Evolutionary conservation across 2,797 vertebrate species (phyloP).

Genomic region (Emydoidea blandingii): DNA sequence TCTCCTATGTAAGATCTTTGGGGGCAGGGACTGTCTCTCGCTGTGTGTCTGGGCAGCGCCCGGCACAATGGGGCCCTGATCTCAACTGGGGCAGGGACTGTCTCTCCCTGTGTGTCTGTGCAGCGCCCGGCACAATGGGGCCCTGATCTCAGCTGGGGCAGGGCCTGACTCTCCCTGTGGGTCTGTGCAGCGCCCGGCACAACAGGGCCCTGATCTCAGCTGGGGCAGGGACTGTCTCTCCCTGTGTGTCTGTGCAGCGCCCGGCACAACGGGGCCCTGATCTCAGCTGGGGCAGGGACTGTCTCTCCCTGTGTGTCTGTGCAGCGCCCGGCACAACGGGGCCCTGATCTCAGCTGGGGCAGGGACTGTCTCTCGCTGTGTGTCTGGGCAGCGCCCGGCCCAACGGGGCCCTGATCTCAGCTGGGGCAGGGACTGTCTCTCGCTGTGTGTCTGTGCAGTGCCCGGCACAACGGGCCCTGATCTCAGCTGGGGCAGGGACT

Average conservation of each 20-base stretch:
- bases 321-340: not conserved
- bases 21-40: not conserved
- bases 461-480: not conserved
- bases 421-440: not conserved
- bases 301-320: not conserved
- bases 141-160: not conserved
- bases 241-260: not conserved
- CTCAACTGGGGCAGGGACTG: not conserved
- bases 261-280: not conserved
- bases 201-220: not conserved
- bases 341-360: not conserved
- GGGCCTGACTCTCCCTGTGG: not conserved
- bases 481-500: not conserved
- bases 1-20: not conserved
- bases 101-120: not conserved
- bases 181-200: not conserved
- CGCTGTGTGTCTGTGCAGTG: not conserved
- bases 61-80: not conserved
- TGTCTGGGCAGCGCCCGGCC: not conserved
- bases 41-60: not conserved
- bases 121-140: not conserved
- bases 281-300: not conserved
- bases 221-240: not conserved
- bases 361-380: not conserved
- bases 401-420: not conserved